phyloP scores from a whole-genome alignment of 2,888 invertebrate species.

The Andrena hattorfiana region DNA sequence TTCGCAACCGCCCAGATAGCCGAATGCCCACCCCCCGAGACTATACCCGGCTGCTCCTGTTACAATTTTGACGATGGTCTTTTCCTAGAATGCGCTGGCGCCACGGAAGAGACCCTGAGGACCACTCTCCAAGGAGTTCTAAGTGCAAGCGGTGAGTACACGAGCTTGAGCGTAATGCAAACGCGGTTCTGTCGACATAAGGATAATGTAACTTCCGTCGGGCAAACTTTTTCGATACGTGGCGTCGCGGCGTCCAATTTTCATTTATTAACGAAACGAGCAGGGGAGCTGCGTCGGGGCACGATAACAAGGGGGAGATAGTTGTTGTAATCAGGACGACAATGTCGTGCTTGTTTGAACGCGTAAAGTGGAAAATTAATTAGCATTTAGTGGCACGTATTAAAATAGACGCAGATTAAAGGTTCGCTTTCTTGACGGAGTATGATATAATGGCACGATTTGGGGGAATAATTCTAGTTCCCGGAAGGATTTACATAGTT shows the following conservation, averaged over 20 bases:
- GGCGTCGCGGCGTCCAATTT: conserved; percentile 26
- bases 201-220: conserved; percentile 15
- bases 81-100: conserved; percentile 95
- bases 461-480: not conserved
- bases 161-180: conserved; percentile 17
- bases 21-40: conserved; percentile 81
- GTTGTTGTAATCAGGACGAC: conserved; percentile 38
- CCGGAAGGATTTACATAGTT: not conserved
- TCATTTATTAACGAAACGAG: conserved; percentile 41
- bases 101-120: conserved; percentile 90
- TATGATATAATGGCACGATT: not conserved
- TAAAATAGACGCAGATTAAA: conserved; percentile 1
- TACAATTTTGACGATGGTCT: conserved; percentile 96
- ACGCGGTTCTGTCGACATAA: conserved; percentile 10
- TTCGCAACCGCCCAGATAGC: conserved; percentile 75
- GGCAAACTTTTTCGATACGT: conserved; percentile 28
- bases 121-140: conserved; percentile 90
- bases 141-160: conserved; percentile 77
- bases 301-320: conserved; percentile 18
- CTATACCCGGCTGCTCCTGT: conserved; percentile 92
- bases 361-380: conserved; percentile 29
- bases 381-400: conserved; percentile 31
- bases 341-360: not conserved
- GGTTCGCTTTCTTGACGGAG: not conserved
- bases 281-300: not conserved